Conservation (phyloP, 92 coral and sea anemone genomes). For the Phymanthus crucifer region DNA sequence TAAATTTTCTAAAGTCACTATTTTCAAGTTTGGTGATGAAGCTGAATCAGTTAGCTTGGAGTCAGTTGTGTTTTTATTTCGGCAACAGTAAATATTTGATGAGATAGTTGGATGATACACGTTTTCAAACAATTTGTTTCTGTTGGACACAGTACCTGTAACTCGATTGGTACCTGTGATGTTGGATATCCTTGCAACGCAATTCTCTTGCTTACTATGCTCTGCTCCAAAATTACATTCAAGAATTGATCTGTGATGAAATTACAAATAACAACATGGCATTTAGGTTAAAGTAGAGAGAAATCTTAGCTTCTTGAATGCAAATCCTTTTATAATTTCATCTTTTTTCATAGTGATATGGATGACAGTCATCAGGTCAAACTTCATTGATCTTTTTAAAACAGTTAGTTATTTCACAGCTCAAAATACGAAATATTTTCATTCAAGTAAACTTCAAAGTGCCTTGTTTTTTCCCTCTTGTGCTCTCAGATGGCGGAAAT, state of each 20-base stretch:
- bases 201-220: not conserved
- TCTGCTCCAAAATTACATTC: no score
- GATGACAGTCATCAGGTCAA: no score
- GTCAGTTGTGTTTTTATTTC: not conserved
- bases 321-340: no score
- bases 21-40: not conserved
- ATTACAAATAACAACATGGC: no score
- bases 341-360: no score
- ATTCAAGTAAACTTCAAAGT: no score
- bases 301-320: no score
- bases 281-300: no score
- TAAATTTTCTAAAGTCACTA: not conserved
- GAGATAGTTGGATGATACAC: conserved; percentile 14
- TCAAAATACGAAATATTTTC: no score
- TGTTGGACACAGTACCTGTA: conserved; percentile 14
- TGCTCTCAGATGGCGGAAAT: not conserved
- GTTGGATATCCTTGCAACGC: not conserved
- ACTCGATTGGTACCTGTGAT: conserved; percentile 19
- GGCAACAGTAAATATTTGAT: not conserved
- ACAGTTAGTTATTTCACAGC: no score
- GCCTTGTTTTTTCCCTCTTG: not conserved
- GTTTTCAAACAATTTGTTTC: conserved; percentile 18
- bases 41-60: not conserved
- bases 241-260: no score
- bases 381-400: no score